Evolutionary conservation across 2,888 invertebrate genomes (phyloP), one percentile per base, ranked within the genome.

Genomic region (Cheiracanthium punctorium): DNA sequence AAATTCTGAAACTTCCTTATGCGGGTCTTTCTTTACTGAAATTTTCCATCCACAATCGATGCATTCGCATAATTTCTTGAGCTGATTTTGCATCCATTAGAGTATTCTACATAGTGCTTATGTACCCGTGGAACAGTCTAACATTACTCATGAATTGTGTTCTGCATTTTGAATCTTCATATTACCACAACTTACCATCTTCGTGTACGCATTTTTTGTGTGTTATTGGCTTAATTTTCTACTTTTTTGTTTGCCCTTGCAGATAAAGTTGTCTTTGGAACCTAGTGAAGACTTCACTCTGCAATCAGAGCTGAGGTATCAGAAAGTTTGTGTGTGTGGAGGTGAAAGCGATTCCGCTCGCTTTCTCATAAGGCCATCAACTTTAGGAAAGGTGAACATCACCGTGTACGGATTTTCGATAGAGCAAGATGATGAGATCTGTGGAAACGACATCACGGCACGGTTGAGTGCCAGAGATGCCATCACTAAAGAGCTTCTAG

Each of bases 351-450:
- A 88, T 32, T 89, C 90, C 1, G 88, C 88, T 28, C 90, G 89
- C 37, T 91, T 90, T 89, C 79, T 88, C 58, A 89, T 91, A 29
- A 89, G 89, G 24, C 90, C 91, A 4, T 89, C 82, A 4, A 88
- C 89, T 2, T 89, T 93, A 0, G 93, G 93, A 10, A 91, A 92
- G n/a, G 91, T 93, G 5, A 94, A 94, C 88, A 91, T 94, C 0
- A 93, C 93, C 10, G 93, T 93, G 1, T 88, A 91, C 90, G 91
- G 91, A 17, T 89, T 89, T 48, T 90, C 91, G 7, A 86, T 90
- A 1, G 87, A 88, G 33, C 90, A 72, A 12, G 87, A 88, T 33
- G 90, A 80, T 28, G 87, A 87, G 29, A 82, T 89, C 0, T 91
- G 91, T 89, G 90, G 89, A n/a, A 90, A 91, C 77, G 88, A 88